Base-by-base conservation (phyloP, 2,113 vertebrate species). In the Cynocephalus volans region DNA sequence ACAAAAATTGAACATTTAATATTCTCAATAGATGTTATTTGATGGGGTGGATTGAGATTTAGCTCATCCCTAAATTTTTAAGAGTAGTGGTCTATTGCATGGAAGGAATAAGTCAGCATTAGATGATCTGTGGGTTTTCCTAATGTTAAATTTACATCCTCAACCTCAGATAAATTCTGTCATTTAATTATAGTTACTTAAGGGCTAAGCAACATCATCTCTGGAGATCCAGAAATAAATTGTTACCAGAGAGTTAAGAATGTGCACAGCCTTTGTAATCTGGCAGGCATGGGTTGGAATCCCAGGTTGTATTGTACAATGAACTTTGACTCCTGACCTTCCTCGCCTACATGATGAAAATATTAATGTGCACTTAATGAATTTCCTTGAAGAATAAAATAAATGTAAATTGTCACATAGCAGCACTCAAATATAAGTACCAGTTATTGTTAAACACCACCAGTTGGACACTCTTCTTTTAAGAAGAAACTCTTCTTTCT, bases 51-150 rank as follows among this genome's bases (percentile, higher is more conserved):
- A 69, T 52, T 72, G 67, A 93, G 18, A 54, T 23, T 90, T 81
- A 88, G 31, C 12, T 48, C 77, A 77, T 60, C 88, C 19, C 48
- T 69, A 82, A 95, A 31, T 96, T 89, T 36, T 70, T 18, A 96
- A 60, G 5, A 19, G 50, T 2, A 87, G 21, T 54, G 5, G 1
- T 45, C 7, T 41, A 62, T 45, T 75, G 11, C 18, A 2, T 24
- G 4, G 11, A 77, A 3, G 12, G 6, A 72, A 23, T 28, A 79
- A 1, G 19, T 15, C 36, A 58, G 80, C 6, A 76, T 72, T 79
- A 7, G 18, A 65, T 18, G 9, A 31, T 45, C 8, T 69, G 9
- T 92, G 5, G 18, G 19, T 79, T 90, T 77, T 85, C 4, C 3
- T 31, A 69, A 75, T 15, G 6, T 9, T 62, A 72, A 76, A 79